Conservation (phyloP, 1,140 invertebrate genomes). For the Wasmannia auropunctata region DNA sequence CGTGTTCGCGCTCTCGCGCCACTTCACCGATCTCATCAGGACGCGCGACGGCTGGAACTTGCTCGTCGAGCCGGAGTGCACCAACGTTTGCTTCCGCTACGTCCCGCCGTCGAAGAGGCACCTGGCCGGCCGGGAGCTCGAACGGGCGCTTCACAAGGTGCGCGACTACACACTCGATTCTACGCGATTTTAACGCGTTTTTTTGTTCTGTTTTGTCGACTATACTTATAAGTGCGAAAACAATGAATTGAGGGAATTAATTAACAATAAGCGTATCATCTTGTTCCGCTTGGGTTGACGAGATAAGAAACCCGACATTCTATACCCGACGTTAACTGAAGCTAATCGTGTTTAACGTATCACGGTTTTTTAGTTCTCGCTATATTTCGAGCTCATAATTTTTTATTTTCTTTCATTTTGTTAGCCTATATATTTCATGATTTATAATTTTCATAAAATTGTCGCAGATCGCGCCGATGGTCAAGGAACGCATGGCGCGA, state of each 20-base stretch:
- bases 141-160: conserved; percentile 88
- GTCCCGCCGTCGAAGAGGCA: conserved; percentile 89
- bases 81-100: conserved; percentile 98
- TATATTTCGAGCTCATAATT: background rate
- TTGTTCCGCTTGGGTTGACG: background rate
- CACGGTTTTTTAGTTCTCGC: background rate
- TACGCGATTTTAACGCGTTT: background rate
- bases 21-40: conserved; percentile 89
- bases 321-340: background rate
- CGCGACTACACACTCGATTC: background rate
- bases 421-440: conserved; percentile 65
- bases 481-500: conserved; percentile 98
- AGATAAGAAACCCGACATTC: background rate
- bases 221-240: background rate
- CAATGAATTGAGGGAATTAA: background rate
- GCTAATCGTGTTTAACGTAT: background rate
- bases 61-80: conserved; percentile 94
- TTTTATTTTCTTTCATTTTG: background rate
- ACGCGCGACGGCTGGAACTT: conserved; percentile 90
- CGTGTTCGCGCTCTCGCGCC: conserved; percentile 90
- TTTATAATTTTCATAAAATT: background rate
- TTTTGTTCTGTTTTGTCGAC: too few species aligned
- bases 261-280: background rate
- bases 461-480: conserved; percentile 91
- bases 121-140: conserved; percentile 88